These are phyloP conservation scores for Wasmannia auropunctata DNA, from an alignment of 1,140 invertebrate genomes.

Conservation along the genomic window DNA sequence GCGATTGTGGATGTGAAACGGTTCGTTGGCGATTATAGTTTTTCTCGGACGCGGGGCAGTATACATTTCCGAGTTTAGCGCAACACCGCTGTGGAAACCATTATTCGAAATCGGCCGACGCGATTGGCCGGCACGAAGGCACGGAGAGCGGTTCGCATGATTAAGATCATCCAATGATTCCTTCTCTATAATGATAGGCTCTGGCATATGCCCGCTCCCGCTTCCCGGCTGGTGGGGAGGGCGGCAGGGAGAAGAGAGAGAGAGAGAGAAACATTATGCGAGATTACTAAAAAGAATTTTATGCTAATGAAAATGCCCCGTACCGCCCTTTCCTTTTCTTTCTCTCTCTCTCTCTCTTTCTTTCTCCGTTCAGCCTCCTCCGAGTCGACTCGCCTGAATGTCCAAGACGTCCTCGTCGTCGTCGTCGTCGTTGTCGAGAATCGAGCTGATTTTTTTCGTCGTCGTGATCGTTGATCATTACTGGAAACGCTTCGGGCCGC, in stretches of 20 bases:
- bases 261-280: slow-evolving; percentile 61
- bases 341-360: slow-evolving; percentile 26
- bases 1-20: slow-evolving; percentile 36
- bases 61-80: slow-evolving; percentile 69
- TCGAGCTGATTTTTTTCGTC: slow-evolving; percentile 8
- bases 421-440: background rate
- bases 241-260: slow-evolving; percentile 39
- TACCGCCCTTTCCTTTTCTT: slow-evolving; percentile 32
- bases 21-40: slow-evolving; percentile 45
- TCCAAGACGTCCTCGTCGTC: slow-evolving; percentile 16
- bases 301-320: slow-evolving; percentile 82
- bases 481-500: slow-evolving; percentile 19
- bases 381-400: background rate
- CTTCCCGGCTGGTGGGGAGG: slow-evolving; percentile 66
- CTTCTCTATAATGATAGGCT: slow-evolving; percentile 86
- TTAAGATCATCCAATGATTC: slow-evolving; percentile 86
- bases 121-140: slow-evolving; percentile 82
- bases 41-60: slow-evolving; percentile 18
- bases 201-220: slow-evolving; percentile 76
- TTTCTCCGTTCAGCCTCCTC: background rate
- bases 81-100: slow-evolving; percentile 79
- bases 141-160: slow-evolving; percentile 84
- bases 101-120: slow-evolving; percentile 81
- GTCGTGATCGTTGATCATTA: slow-evolving; percentile 13
- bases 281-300: slow-evolving; percentile 77